phyloP scores from a whole-genome alignment of 2,888 invertebrate species.

The Abscondita cerata region DNA sequence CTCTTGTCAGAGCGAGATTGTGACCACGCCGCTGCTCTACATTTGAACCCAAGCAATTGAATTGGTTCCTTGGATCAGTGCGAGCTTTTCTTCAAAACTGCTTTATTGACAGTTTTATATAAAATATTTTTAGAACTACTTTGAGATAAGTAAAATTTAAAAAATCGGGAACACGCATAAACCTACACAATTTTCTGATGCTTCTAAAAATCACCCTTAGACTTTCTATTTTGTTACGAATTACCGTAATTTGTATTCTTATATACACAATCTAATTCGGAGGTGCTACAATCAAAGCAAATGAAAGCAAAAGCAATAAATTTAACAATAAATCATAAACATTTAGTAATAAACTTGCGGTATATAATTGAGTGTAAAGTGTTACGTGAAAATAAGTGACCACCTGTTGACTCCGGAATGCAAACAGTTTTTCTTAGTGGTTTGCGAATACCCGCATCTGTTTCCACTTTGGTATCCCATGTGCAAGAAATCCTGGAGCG shows the following conservation, averaged over 20 bases:
- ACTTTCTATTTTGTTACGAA: neutral
- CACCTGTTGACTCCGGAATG: constrained; percentile 37
- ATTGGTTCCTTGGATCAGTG: constrained; percentile 45
- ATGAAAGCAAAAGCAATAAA: neutral
- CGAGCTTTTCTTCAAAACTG: constrained; percentile 35
- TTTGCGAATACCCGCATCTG: constrained; percentile 34
- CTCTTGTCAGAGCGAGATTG: constrained; percentile 50
- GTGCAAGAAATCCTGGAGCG: constrained; percentile 37
- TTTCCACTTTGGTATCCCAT: constrained; percentile 32
- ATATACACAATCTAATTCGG: too few relatives aligned
- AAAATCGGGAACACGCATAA: constrained; percentile 32
- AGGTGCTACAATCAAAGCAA: too few relatives aligned
- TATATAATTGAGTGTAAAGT: constrained; percentile 26
- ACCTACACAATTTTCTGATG: constrained; percentile 28
- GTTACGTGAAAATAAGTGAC: constrained; percentile 36
- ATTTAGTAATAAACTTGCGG: constrained; percentile 24
- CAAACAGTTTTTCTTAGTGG: constrained; percentile 34
- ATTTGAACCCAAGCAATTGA: constrained; percentile 52
- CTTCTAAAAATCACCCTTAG: constrained; percentile 18
- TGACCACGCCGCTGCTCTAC: constrained; percentile 45
- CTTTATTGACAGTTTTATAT: constrained; percentile 36
- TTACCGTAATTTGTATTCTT: neutral
- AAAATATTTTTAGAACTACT: constrained; percentile 38
- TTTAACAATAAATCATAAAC: constrained; percentile 15
- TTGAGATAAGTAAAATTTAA: constrained; percentile 33